phyloP scores from a whole-genome alignment of 2,888 invertebrate genomes.

The Watsonalla cultraria region DNA sequence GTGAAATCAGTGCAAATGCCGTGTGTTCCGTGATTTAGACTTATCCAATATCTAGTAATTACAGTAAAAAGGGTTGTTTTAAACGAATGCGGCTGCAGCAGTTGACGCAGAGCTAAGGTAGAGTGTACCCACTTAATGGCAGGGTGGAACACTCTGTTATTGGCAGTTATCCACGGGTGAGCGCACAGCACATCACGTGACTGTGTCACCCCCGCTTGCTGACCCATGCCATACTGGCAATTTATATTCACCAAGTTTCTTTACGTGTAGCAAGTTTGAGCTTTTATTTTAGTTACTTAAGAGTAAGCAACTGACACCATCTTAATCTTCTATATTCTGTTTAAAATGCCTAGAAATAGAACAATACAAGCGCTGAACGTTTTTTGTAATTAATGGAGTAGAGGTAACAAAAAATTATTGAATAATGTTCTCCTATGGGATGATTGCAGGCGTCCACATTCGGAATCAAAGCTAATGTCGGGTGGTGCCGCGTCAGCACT shows the following conservation, averaged over 20 bases:
- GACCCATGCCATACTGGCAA: conserved; percentile 15
- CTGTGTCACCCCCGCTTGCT: conserved; percentile 34
- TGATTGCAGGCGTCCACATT: conserved; percentile 4
- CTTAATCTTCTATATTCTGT: neutral
- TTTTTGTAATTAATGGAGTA: too few species aligned
- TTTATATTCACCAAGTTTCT: conserved; percentile 15
- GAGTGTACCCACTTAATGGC: conserved; percentile 39
- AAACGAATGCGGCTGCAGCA: conserved; percentile 42
- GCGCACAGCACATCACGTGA: conserved; percentile 61
- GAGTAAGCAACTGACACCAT: neutral
- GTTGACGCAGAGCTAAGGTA: conserved; percentile 34
- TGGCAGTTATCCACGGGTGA: conserved; percentile 54
- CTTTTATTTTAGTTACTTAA: conserved; percentile 14
- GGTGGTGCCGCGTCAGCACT: conserved; percentile 21
- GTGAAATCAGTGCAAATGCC: conserved; percentile 34
- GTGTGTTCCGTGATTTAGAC: conserved; percentile 43
- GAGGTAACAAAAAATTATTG: too few species aligned
- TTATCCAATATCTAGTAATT: conserved; percentile 43
- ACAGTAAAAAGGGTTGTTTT: conserved; percentile 47
- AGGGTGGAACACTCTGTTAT: conserved; percentile 52
- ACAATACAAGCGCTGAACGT: too few species aligned
- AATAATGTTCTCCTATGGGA: neutral
- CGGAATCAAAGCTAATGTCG: conserved; percentile 20
- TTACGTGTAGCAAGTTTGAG: conserved; percentile 20
- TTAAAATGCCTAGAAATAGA: too few species aligned